These are phyloP conservation scores for Drosophila tsacasi DNA, from an alignment of 1,140 invertebrate species.

Conservation along the genomic window DNA sequence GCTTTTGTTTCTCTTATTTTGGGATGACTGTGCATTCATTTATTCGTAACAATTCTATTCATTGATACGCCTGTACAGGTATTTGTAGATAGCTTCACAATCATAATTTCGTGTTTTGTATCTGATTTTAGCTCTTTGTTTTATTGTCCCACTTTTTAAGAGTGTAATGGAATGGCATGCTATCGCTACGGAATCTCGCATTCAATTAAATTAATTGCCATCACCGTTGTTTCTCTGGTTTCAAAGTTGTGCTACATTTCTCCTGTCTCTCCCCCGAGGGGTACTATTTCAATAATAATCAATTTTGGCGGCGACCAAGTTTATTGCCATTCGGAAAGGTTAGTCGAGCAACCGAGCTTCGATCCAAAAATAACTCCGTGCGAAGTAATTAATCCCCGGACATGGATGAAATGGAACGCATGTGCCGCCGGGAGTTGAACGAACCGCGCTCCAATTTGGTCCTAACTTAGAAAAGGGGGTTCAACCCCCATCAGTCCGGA, in stretches of 20 bases:
- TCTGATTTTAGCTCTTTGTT: constrained; percentile 50
- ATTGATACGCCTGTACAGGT: too few species aligned
- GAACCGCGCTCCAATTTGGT: constrained; percentile 12
- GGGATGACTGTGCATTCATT: too few species aligned
- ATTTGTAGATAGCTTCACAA: constrained; percentile 2
- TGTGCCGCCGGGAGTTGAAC: constrained; percentile 31
- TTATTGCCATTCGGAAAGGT: constrained; percentile 32
- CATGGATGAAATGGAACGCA: constrained; percentile 12
- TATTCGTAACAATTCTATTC: too few species aligned
- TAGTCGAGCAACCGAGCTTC: neutral
- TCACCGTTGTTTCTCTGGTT: constrained; percentile 47
- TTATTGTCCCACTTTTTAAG: constrained; percentile 7
- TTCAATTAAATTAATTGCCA: constrained; percentile 76
- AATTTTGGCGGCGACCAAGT: constrained; percentile 24
- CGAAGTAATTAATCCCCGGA: constrained; percentile 22
- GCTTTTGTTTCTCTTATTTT: too few species aligned
- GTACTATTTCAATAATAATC: constrained; percentile 41
- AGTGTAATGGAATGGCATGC: constrained; percentile 29
- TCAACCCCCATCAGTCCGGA: neutral
- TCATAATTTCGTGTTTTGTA: constrained; percentile 42
- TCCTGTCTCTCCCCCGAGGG: constrained; percentile 38
- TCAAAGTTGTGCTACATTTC: constrained; percentile 40
- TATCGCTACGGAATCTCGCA: constrained; percentile 69
- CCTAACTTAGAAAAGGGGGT: neutral
- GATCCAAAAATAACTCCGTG: constrained; percentile 26